phyloP scores from a whole-genome alignment of 2,888 invertebrate genomes.

The Eristalis arbustorum region DNA sequence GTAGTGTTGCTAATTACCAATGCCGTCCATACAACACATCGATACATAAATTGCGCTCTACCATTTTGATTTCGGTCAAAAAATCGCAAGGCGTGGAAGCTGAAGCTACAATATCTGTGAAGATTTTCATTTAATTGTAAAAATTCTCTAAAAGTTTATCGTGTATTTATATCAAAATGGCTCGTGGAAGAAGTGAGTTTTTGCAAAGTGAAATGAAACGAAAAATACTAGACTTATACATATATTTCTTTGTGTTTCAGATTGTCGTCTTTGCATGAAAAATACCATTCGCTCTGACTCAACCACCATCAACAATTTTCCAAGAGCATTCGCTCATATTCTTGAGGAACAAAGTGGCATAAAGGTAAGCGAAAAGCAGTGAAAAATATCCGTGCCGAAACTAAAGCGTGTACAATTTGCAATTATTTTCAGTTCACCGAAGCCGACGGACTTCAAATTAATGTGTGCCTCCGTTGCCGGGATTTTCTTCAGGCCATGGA shows the following conservation, averaged over 20 bases:
- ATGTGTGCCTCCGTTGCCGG: slow-evolving; percentile 36
- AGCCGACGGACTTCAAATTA: slow-evolving; percentile 34
- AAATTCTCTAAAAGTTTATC: background rate
- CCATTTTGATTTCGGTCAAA: slow-evolving; percentile 56
- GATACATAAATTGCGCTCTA: slow-evolving; percentile 46
- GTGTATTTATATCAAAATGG: slow-evolving; percentile 14
- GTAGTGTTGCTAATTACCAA: slow-evolving; percentile 20
- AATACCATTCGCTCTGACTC: slow-evolving; percentile 6
- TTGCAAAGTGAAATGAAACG: background rate
- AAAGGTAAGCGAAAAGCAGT: slow-evolving; percentile 30
- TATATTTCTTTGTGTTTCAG: slow-evolving; percentile 3
- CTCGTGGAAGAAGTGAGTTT: slow-evolving; percentile 37
- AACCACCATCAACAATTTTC: slow-evolving; percentile 32
- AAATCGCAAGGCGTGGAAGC: slow-evolving; percentile 28
- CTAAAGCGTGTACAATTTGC: background rate
- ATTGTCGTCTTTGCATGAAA: slow-evolving; percentile 49
- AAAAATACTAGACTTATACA: background rate
- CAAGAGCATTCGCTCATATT: slow-evolving; percentile 47
- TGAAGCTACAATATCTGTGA: background rate
- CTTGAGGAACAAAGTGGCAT: slow-evolving; percentile 47
- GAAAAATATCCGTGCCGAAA: background rate
- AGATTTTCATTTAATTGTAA: background rate
- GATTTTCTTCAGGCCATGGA: slow-evolving; percentile 60
- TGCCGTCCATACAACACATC: background rate
- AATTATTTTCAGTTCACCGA: slow-evolving; percentile 23